Evolutionary conservation across 2,113 vertebrate species (phyloP), one percentile per base, ranked within the genome.

Genomic region (Cranoglanis bouderius): DNA sequence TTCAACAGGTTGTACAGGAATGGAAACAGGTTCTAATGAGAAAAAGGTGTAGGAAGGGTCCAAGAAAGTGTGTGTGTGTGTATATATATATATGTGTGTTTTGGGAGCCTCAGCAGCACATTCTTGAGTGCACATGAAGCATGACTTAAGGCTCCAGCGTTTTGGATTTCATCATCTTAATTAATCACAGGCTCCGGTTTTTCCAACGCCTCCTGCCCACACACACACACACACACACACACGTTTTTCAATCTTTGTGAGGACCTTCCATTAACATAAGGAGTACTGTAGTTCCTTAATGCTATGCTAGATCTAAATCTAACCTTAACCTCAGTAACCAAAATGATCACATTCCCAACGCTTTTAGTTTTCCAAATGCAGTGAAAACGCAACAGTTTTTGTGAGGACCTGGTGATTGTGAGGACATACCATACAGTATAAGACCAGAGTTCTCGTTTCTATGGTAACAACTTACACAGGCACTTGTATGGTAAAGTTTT

Each of bases 101-200:
- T 86, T 83, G 82, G 80, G 24, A 84, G 80, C 72, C 82, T 77
- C 21, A 51, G 82, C 90, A 89, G 82, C 87, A 88, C 88, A 91
- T 91, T 91, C 88, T 88, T 38, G 18, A 78, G 35, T 38, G 78
- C 65, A 87, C 82, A 78, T 86, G 90, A 89, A 88, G 90, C 88
- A 89, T 89, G 86, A 88, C 90, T 89, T 49, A 51, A 91, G 59
- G 82, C 86, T 89, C 61, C 51, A 85, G 53, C 55, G 67, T 89
- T 87, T 88, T 72, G 67, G 74, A 86, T 91, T 88, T 88, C 88
- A 88, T 89, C 90, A 89, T 83, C 49, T 61, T 84, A 91, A 91
- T 91, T 91, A 83, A 88, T 78, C 86, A 61, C 82, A 88, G 87
- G 26, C 82, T 51, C 19, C 12, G 6, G 26, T 78, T 46, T 74